These are phyloP conservation scores for Thyatira batis DNA, from an alignment of 2,888 invertebrate species.

Conservation along the genomic window DNA sequence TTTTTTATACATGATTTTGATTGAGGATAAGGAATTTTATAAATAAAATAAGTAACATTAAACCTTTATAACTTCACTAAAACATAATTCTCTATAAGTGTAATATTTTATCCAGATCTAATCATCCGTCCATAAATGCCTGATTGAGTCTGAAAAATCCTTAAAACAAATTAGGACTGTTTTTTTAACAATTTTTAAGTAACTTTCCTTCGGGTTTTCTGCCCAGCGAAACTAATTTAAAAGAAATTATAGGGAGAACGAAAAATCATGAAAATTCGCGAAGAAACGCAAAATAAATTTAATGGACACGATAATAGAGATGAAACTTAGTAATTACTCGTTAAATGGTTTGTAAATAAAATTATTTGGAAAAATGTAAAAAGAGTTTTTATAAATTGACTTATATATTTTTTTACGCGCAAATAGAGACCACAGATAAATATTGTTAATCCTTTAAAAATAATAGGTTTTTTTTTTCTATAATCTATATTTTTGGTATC, in stretches of 20 bases:
- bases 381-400: background rate
- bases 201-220: slow-evolving; percentile 12
- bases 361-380: slow-evolving; percentile 8
- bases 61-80: too few relatives aligned
- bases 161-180: too few relatives aligned
- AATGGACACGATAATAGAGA: slow-evolving; percentile 10
- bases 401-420: background rate
- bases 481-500: too few relatives aligned
- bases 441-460: background rate
- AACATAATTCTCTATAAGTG: too few relatives aligned
- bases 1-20: too few relatives aligned
- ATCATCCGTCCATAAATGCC: too few relatives aligned
- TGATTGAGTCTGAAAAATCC: too few relatives aligned
- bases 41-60: too few relatives aligned
- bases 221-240: slow-evolving; percentile 25
- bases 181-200: slow-evolving; percentile 16
- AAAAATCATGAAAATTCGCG: slow-evolving; percentile 12
- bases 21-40: too few relatives aligned
- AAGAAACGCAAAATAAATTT: slow-evolving; percentile 10
- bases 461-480: too few relatives aligned
- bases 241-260: slow-evolving; percentile 20
- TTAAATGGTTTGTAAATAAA: slow-evolving; percentile 12
- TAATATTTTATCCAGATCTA: too few relatives aligned
- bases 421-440: background rate
- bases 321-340: slow-evolving; percentile 33